A percentile compares a stretch with the other conserved stretches of the same genome.
phyloP scores from a whole-genome alignment of 2,797 vertebrate genomes.

The Cichlasoma orientale region DNA sequence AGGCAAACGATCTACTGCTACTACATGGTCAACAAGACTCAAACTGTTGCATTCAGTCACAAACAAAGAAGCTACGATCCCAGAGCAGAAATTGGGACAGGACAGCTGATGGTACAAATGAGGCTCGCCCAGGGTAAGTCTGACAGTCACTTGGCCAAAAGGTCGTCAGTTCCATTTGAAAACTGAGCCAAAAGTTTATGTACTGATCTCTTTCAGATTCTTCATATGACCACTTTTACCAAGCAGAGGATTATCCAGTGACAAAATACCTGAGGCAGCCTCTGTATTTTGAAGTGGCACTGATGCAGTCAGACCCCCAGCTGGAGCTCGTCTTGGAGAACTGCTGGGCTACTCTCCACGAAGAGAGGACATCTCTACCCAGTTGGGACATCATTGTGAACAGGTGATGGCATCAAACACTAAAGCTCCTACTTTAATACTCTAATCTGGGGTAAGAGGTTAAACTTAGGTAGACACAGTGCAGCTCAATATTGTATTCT shows the following conservation, averaged over 20 bases:
- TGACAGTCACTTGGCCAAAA: rapidly evolving
- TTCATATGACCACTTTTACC: conserved; percentile 68
- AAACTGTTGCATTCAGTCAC: conserved; percentile 54
- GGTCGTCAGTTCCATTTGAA: too few species aligned
- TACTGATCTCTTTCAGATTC: conserved; percentile 51
- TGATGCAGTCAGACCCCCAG: conserved; percentile 70
- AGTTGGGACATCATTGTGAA: conserved; percentile 82
- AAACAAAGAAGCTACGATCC: conserved; percentile 40
- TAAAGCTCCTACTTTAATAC: neutral
- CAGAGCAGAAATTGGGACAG: conserved; percentile 65
- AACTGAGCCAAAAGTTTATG: too few species aligned
- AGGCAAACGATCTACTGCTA: conserved; percentile 78
- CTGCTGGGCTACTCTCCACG: conserved; percentile 79
- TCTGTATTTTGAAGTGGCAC: conserved; percentile 79
- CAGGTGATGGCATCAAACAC: conserved; percentile 45
- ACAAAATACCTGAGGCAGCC: conserved; percentile 69
- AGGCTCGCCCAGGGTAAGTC: conserved; percentile 69
- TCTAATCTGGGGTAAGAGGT: neutral
- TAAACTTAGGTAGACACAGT: neutral
- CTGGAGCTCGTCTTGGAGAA: conserved; percentile 78
- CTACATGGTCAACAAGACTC: conserved; percentile 67
- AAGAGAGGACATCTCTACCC: conserved; percentile 65
- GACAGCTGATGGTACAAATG: conserved; percentile 73
- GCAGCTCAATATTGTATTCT: neutral
- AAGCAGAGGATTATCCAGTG: conserved; percentile 74